These are phyloP conservation scores for Steinernema khuongi DNA, from an alignment of 1,140 invertebrate genomes.

Conservation along the genomic window DNA sequence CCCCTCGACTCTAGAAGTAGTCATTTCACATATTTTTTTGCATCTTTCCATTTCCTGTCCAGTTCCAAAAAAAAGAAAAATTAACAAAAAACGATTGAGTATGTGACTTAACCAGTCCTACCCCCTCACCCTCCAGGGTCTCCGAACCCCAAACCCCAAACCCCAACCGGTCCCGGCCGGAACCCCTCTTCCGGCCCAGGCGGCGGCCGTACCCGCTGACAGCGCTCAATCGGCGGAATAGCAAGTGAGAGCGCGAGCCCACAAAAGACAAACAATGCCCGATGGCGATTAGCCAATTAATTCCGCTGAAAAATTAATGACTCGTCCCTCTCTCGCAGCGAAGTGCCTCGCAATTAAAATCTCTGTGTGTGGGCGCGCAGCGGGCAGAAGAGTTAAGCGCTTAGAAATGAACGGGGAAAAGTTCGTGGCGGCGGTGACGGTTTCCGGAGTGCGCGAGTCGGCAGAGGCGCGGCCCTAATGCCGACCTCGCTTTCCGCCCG, in stretches of 20 bases:
- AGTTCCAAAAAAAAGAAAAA: too few species aligned
- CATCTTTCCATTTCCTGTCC: too few species aligned
- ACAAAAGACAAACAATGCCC: conserved; percentile 16
- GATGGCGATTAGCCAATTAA: conserved; percentile 16
- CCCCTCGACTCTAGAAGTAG: too few species aligned
- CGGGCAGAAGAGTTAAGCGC: background rate
- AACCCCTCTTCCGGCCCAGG: too few species aligned
- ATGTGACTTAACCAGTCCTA: too few species aligned
- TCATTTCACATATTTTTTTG: too few species aligned
- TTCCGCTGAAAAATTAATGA: conserved; percentile 17
- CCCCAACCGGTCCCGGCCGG: too few species aligned
- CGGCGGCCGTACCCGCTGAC: background rate
- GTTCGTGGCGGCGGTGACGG: background rate
- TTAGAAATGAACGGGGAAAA: background rate
- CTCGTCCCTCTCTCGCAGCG: background rate
- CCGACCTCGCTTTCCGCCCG: background rate
- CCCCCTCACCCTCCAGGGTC: too few species aligned
- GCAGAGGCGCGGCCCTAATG: background rate
- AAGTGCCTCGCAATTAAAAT: conserved; percentile 4
- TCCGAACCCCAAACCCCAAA: too few species aligned
- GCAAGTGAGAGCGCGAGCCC: background rate
- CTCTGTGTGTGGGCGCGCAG: background rate
- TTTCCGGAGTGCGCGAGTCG: background rate
- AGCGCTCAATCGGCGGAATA: conserved; percentile 12
- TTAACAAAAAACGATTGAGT: too few species aligned